Evolutionary conservation across 2,797 vertebrate genomes (phyloP).

Genomic region (Eulemur albifrons): DNA sequence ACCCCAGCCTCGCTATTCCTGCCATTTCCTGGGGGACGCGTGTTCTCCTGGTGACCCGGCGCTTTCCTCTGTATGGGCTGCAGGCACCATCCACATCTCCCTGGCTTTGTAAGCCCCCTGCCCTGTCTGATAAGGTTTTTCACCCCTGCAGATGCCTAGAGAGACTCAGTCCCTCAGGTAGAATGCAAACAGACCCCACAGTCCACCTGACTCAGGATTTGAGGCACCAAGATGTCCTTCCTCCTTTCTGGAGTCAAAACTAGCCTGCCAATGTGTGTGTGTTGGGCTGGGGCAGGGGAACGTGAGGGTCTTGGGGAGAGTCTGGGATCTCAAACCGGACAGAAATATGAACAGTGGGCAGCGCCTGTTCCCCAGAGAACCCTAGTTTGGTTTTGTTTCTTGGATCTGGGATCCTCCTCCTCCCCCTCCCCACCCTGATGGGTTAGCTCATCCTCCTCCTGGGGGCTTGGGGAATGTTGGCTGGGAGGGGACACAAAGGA

Average conservation of each 20-base stretch:
- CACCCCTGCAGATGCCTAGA: neutral
- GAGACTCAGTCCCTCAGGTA: neutral
- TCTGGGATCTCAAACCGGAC: neutral
- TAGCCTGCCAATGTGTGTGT: too few species aligned
- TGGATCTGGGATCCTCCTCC: neutral
- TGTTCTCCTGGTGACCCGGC: neutral
- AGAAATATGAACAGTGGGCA: too few species aligned
- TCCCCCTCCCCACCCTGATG: neutral
- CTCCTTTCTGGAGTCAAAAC: neutral
- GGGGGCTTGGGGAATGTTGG: neutral
- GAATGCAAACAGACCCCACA: neutral
- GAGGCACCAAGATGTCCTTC: neutral
- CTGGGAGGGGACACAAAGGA: neutral
- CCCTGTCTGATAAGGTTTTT: neutral
- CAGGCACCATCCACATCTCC: neutral
- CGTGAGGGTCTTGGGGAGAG: rapidly evolving
- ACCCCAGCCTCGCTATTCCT: neutral
- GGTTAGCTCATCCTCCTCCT: neutral
- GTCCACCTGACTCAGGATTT: rapidly evolving
- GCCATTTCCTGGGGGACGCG: neutral
- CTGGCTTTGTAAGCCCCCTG: neutral
- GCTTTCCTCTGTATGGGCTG: neutral
- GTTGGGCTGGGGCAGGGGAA: neutral
- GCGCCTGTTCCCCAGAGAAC: neutral
- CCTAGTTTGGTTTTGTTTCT: neutral